A percentile compares a stretch with the other conserved stretches of the same genome.
Conservation (phyloP, 2,797 vertebrate species). For the Smutsia gigantea region DNA sequence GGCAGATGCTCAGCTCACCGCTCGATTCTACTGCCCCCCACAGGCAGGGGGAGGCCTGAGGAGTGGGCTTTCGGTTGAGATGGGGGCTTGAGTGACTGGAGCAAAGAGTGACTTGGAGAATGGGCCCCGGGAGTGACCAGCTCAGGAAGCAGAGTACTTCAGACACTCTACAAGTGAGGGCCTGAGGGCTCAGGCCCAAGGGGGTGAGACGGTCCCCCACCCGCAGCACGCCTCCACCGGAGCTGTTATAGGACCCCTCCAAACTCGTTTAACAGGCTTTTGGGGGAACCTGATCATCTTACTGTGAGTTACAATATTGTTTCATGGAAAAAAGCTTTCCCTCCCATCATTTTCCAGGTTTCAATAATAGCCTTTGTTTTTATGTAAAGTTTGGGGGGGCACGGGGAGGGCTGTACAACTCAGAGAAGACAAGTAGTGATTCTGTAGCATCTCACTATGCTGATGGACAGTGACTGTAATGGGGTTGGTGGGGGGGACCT, state of each 20-base stretch:
- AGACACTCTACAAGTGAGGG: too few relatives aligned
- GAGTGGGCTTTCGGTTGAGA: background rate
- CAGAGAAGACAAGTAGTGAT: too few relatives aligned
- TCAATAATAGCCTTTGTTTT: background rate
- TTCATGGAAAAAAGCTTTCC: background rate
- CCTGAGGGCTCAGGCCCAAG: background rate
- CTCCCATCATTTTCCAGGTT: background rate
- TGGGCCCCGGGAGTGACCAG: background rate
- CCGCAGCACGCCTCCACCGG: background rate
- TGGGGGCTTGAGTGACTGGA: background rate
- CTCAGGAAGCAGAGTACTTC: background rate
- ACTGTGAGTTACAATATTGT: background rate
- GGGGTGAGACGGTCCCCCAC: too few relatives aligned
- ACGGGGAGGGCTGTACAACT: too few relatives aligned
- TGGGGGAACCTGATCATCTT: background rate
- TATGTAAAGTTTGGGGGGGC: too few relatives aligned
- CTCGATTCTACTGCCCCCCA: background rate
- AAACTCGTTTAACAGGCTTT: background rate
- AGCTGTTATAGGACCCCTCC: background rate
- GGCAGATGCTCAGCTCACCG: background rate
- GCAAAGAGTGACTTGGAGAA: background rate
- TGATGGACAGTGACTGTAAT: too few relatives aligned
- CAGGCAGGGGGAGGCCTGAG: background rate
- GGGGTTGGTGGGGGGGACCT: too few relatives aligned
- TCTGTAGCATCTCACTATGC: too few relatives aligned